phyloP scores from a whole-genome alignment of 2,888 invertebrate genomes.

The Drosophila limbata region DNA sequence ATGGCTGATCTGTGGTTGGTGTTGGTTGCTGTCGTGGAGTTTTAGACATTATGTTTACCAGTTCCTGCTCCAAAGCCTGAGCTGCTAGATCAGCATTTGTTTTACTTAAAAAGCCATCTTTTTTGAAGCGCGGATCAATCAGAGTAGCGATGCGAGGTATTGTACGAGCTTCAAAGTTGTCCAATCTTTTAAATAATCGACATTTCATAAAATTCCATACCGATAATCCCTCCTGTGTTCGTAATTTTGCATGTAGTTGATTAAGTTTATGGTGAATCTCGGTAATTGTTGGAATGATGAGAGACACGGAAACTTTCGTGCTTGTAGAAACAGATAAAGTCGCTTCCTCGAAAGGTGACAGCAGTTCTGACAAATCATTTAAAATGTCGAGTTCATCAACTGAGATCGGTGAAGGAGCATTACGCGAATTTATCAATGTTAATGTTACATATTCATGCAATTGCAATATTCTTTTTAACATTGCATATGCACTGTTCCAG shows the following conservation, averaged over 20 bases:
- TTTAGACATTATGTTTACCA: too few species aligned
- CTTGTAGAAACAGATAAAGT: slow-evolving; percentile 21
- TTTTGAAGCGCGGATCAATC: too few species aligned
- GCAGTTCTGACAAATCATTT: slow-evolving; percentile 15
- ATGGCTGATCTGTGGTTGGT: too few species aligned
- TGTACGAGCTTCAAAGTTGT: too few species aligned
- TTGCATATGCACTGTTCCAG: slow-evolving; percentile 26
- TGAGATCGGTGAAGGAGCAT: slow-evolving; percentile 5
- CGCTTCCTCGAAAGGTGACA: slow-evolving; percentile 21
- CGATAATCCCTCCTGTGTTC: too few species aligned
- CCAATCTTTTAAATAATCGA: too few species aligned
- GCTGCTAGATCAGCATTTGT: too few species aligned
- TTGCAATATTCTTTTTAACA: slow-evolving; percentile 18
- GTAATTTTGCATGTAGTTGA: slow-evolving; percentile 3
- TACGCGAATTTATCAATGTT: slow-evolving; percentile 7
- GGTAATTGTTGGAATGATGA: slow-evolving; percentile 22
- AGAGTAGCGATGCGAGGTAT: too few species aligned
- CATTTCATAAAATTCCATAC: too few species aligned
- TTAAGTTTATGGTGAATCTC: slow-evolving; percentile 27
- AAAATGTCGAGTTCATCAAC: slow-evolving; percentile 9
- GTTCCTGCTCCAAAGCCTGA: too few species aligned
- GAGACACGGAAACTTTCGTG: slow-evolving; percentile 23
- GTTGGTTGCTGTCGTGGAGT: too few species aligned
- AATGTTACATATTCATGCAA: slow-evolving; percentile 16
- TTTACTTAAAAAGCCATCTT: too few species aligned